A percentile compares a stretch with the other conserved stretches of the same genome.
Conservation (phyloP, 2,888 invertebrate genomes). For the Mesorhabditis spiculigera region DNA sequence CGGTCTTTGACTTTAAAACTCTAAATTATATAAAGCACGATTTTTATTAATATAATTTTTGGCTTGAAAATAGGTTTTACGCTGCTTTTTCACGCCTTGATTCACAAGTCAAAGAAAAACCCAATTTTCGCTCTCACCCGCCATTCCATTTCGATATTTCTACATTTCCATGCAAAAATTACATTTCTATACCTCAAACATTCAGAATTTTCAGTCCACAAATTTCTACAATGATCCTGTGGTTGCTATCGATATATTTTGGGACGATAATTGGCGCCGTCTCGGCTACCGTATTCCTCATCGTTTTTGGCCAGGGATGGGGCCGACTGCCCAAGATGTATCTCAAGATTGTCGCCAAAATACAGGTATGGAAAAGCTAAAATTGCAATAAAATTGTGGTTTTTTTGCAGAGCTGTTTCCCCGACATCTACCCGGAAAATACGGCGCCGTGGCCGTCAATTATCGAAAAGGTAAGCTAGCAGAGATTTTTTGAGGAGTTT, state of each 20-base stretch:
- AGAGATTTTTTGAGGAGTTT: no score
- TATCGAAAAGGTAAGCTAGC: not conserved
- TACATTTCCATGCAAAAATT: no score
- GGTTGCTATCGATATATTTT: not conserved
- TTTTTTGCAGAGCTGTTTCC: slow-evolving; percentile 1
- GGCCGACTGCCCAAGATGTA: not conserved
- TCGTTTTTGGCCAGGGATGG: not conserved
- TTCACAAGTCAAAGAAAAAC: no score
- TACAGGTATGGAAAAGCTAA: not conserved
- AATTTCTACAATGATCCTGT: not conserved
- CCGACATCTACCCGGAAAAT: not conserved
- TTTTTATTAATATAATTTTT: no score
- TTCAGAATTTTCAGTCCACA: no score
- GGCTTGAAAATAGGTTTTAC: no score
- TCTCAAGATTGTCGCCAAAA: not conserved
- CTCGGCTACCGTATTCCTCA: slow-evolving; percentile 4
- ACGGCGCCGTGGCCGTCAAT: not conserved
- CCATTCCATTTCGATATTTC: no score
- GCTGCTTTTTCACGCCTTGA: no score
- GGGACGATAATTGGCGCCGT: not conserved
- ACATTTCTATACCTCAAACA: no score
- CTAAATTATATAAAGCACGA: no score
- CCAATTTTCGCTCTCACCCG: no score
- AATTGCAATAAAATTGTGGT: not conserved
- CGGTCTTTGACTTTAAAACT: no score